Percentiles rank a stretch among this genome's conserved stretches.
Conservation (phyloP, 1,140 invertebrate species). For the Diuraphis noxia region DNA sequence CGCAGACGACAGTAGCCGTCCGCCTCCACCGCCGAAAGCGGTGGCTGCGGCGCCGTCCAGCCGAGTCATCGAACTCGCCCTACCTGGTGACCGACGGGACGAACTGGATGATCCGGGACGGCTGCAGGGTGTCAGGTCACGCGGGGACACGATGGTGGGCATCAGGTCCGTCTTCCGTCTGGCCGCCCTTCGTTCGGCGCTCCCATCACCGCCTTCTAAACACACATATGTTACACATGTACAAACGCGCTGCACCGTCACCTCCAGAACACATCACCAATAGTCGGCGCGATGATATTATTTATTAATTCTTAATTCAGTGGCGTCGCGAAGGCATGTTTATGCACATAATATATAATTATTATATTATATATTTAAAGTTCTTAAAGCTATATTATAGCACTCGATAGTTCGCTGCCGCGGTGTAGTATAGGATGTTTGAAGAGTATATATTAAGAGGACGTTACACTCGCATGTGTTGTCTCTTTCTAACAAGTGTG, state of each 20-base stretch:
- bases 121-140: conserved; percentile 62
- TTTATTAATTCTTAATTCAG: neutral
- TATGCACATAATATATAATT: neutral
- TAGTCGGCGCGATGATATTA: neutral
- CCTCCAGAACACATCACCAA: neutral
- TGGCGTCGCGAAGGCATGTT: neutral
- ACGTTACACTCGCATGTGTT: too few species aligned
- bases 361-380: neutral
- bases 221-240: conserved; percentile 53
- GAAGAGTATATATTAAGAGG: too few species aligned
- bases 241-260: conserved; percentile 29
- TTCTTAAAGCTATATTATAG: too few species aligned
- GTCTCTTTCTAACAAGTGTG: too few species aligned
- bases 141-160: conserved; percentile 79
- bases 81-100: conserved; percentile 61
- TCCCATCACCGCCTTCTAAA: conserved; percentile 49
- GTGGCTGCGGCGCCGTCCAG: conserved; percentile 75
- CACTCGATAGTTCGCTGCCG: too few species aligned
- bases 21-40: conserved; percentile 56
- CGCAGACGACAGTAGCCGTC: conserved; percentile 57
- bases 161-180: conserved; percentile 86
- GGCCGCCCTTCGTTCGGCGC: conserved; percentile 59
- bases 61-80: conserved; percentile 88
- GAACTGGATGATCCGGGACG: conserved; percentile 51
- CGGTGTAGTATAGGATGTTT: too few species aligned